phyloP scores from a whole-genome alignment of 2,888 invertebrate genomes.

The Ernsta delagoae region DNA sequence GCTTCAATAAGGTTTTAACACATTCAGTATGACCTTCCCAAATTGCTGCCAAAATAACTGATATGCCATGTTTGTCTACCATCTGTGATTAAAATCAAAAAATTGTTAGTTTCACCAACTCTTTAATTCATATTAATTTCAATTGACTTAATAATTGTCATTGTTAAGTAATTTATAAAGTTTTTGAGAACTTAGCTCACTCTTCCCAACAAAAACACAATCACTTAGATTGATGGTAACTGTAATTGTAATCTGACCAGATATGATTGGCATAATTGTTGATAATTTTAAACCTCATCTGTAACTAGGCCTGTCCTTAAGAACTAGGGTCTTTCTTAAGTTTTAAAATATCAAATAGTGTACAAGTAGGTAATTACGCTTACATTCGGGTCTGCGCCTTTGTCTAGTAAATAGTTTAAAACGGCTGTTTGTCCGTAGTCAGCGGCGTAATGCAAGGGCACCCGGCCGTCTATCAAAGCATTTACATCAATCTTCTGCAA shows the following conservation, averaged over 20 bases:
- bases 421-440: constrained; percentile 98
- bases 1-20: constrained; percentile 93
- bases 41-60: constrained; percentile 96
- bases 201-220: no score
- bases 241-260: no score
- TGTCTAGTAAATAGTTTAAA: constrained; percentile 93
- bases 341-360: neutral
- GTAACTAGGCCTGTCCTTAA: no score
- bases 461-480: constrained; percentile 94
- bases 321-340: neutral
- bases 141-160: no score
- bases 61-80: constrained; percentile 97
- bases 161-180: no score
- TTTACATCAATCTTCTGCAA: constrained; percentile 92
- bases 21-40: constrained; percentile 98
- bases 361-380: constrained; percentile 40
- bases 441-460: constrained; percentile 96
- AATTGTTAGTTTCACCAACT: no score
- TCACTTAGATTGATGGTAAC: no score
- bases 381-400: constrained; percentile 97
- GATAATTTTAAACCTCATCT: no score
- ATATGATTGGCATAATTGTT: no score
- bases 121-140: no score
- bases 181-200: no score
- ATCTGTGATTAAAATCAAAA: constrained; percentile 85